Evolutionary conservation across 2,797 vertebrate genomes (phyloP), one percentile per base, ranked within the genome.

Genomic region (Schizopygopsis malacanthus): DNA sequence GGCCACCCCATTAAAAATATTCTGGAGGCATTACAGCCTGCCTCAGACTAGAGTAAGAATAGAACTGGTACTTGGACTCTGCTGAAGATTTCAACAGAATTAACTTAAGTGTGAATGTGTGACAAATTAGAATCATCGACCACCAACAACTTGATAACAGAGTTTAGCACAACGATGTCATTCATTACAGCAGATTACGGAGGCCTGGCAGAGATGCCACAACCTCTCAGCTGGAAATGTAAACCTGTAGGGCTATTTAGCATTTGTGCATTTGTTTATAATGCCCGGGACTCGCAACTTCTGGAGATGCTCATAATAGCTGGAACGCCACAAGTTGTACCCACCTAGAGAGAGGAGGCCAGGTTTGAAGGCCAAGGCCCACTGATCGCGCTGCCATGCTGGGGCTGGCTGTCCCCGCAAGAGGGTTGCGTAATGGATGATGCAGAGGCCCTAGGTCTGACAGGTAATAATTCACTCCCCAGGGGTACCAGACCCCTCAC

Each of bases 391-490:
- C 89, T 87, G 87, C 91, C 90, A 90, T 87, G 85, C 89, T 88
- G 25, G 83, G 79, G 77, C 90, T 56, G 76, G 88, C 86, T 91
- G 86, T 90, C 90, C 91, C 90, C 79, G 89, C 83, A 91, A 94
- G 92, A 93, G 91, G 87, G 81, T 83, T 39, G 89, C 89, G 92
- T 95, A 94, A 95, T 95, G 91, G 93, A 95, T 94, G 94, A 90
- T 86, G 71, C 77, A 72, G 89, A 87, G 91, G 90, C 90, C 88
- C 87, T 37, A 2, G 85, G 89, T 82, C 88, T 94, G 95, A 93
- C 94, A 93, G 95, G 95, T 95, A 94, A 95, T 96, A 94, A 95
- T 94, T 96, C 95, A 95, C 93, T 94, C 94, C 92, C 93, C 90
- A 86, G 92, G 92, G 94, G 92, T 92, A 91, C 83, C 75, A 89